These are phyloP conservation scores for Ctenochaetus hawaiiensis DNA, from an alignment of 2,797 vertebrate genomes.

Conservation along the genomic window DNA sequence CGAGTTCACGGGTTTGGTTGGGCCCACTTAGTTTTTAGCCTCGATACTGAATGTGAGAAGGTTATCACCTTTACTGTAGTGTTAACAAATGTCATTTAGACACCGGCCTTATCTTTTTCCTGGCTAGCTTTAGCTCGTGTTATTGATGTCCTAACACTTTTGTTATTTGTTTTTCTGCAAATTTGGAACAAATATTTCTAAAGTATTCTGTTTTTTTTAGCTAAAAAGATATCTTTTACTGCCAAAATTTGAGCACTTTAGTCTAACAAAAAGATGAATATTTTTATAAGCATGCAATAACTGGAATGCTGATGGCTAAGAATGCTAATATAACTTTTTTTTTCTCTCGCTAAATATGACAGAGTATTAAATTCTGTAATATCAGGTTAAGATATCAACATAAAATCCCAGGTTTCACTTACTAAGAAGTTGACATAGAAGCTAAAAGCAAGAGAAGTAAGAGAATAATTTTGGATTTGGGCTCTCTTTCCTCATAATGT, in stretches of 20 bases:
- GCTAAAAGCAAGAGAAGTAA: no score
- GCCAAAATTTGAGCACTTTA: no score
- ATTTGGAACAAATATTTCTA: no score
- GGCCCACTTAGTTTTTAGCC: not conserved
- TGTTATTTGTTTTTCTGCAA: not conserved
- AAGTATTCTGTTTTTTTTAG: no score
- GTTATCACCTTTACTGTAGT: not conserved
- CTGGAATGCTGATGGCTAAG: not conserved
- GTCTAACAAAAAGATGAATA: no score
- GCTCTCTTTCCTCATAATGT: not conserved
- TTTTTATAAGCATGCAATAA: not conserved
- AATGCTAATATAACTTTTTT: not conserved
- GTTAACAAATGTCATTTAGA: no score
- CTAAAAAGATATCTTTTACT: no score
- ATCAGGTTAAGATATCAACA: not conserved
- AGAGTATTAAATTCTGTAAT: not conserved
- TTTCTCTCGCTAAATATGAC: no score
- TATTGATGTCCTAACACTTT: not conserved
- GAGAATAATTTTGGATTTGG: not conserved
- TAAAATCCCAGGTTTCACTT: not conserved
- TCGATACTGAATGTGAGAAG: conserved; percentile 1
- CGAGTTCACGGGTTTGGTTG: not conserved
- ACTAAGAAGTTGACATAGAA: not conserved
- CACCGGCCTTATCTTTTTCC: no score
- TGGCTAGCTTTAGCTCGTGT: no score